phyloP scores from a whole-genome alignment of 1,140 invertebrate genomes.

The Mactra quadrangularis region DNA sequence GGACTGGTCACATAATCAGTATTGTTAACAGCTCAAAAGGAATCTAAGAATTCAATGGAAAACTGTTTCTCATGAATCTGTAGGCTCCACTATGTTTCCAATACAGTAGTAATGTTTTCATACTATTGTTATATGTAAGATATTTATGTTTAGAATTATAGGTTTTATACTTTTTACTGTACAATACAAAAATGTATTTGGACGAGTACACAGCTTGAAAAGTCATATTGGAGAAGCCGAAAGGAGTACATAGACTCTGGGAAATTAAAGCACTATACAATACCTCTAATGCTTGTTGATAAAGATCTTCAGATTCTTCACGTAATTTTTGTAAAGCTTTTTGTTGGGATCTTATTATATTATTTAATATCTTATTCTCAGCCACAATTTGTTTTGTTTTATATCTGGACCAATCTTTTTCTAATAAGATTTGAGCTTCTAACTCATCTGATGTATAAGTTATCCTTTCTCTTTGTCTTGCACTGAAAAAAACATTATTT shows the following conservation, averaged over 20 bases:
- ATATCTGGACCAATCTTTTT: conserved; percentile 46
- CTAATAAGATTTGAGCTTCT: conserved; percentile 27
- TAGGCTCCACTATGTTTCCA: too few relatives aligned
- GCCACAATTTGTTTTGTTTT: conserved; percentile 18
- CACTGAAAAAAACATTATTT: neutral
- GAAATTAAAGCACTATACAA: neutral
- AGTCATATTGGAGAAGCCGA: neutral
- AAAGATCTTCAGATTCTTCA: conserved; percentile 91
- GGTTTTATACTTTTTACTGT: neutral
- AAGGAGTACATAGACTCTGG: neutral
- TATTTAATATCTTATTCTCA: conserved; percentile 88
- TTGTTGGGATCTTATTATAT: conserved; percentile 88
- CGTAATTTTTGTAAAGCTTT: conserved; percentile 91
- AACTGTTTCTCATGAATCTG: neutral
- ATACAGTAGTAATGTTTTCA: too few relatives aligned
- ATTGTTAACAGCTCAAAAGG: neutral
- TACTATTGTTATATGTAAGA: neutral
- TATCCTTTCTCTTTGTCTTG: neutral
- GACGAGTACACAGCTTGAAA: too few relatives aligned
- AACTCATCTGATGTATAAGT: conserved; percentile 16
- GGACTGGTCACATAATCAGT: neutral
- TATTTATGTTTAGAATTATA: neutral
- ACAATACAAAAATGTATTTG: too few relatives aligned
- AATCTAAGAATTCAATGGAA: neutral
- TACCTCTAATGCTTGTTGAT: conserved; percentile 92